Conservation (phyloP, 2,888 invertebrate genomes). For the Hirtodrosophila confusa region DNA sequence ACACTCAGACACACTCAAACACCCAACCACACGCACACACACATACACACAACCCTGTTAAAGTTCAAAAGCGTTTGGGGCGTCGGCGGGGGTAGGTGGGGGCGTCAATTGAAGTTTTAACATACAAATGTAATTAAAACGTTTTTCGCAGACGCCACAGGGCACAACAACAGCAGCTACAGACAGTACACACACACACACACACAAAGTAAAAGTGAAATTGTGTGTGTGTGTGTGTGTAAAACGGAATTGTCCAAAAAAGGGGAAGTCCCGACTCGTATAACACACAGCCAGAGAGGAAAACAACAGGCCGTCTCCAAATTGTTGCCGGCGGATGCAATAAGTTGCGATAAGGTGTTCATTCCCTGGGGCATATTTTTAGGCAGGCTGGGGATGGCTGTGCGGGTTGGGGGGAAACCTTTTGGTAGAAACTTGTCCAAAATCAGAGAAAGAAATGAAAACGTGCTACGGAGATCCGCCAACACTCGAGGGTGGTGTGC, state of each 20-base stretch:
- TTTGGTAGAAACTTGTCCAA: conserved; percentile 67
- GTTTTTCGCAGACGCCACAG: conserved; percentile 76
- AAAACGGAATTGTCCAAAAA: conserved; percentile 64
- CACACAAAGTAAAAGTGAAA: conserved; percentile 58
- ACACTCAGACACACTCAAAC: conserved; percentile 29
- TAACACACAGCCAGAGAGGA: conserved; percentile 10
- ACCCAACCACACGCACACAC: conserved; percentile 8
- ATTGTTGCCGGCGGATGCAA: conserved; percentile 80
- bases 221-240: conserved; percentile 35
- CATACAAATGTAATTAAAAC: conserved; percentile 80
- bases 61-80: conserved; percentile 75
- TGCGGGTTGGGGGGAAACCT: too few relatives aligned
- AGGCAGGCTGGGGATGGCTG: too few relatives aligned
- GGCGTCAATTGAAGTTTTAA: conserved; percentile 79
- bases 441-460: conserved; percentile 65
- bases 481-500: conserved; percentile 42
- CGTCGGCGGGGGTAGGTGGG: conserved; percentile 7
- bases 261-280: conserved; percentile 57
- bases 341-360: conserved; percentile 80
- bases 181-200: neutral
- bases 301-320: conserved; percentile 71
- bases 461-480: conserved; percentile 35
- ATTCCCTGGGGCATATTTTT: conserved; percentile 71
- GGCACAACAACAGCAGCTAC: conserved; percentile 54
- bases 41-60: conserved; percentile 53